Percentiles rank a stretch among this genome's conserved stretches.
phyloP scores from a whole-genome alignment of 1,140 invertebrate genomes.

The Heliothis subflexa region DNA sequence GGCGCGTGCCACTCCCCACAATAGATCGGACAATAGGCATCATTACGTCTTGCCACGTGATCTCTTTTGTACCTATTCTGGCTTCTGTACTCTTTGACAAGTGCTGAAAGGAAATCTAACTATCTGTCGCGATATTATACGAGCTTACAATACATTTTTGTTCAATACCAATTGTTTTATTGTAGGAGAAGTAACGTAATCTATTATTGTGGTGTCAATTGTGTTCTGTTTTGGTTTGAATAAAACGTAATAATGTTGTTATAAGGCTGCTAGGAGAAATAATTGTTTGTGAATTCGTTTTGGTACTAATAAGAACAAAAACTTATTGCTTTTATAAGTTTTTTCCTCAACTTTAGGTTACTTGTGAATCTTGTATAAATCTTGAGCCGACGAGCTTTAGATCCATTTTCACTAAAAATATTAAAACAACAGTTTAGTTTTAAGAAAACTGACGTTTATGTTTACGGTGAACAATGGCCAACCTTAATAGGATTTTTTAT shows the following conservation, averaged over 20 bases:
- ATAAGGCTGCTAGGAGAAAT: too few relatives aligned
- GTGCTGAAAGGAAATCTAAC: constrained; percentile 18
- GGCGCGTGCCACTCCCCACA: constrained; percentile 18
- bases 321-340: too few relatives aligned
- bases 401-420: too few relatives aligned
- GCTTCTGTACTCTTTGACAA: constrained; percentile 4
- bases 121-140: constrained; percentile 12
- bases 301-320: too few relatives aligned
- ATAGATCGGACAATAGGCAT: constrained; percentile 19
- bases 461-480: too few relatives aligned
- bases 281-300: too few relatives aligned
- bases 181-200: constrained; percentile 7
- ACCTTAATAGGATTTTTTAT: too few relatives aligned
- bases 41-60: constrained; percentile 24
- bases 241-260: not conserved
- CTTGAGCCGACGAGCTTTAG: too few relatives aligned
- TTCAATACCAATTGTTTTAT: constrained; percentile 8
- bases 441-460: too few relatives aligned
- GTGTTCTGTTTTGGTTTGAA: not conserved
- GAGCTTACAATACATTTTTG: constrained; percentile 2
- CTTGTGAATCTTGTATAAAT: too few relatives aligned
- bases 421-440: too few relatives aligned
- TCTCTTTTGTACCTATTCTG: constrained; percentile 17
- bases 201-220: not conserved
- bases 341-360: too few relatives aligned